Percentiles rank a stretch among this genome's conserved stretches.
phyloP scores from a whole-genome alignment of 2,888 invertebrate species.

The Cyclophora punctaria region DNA sequence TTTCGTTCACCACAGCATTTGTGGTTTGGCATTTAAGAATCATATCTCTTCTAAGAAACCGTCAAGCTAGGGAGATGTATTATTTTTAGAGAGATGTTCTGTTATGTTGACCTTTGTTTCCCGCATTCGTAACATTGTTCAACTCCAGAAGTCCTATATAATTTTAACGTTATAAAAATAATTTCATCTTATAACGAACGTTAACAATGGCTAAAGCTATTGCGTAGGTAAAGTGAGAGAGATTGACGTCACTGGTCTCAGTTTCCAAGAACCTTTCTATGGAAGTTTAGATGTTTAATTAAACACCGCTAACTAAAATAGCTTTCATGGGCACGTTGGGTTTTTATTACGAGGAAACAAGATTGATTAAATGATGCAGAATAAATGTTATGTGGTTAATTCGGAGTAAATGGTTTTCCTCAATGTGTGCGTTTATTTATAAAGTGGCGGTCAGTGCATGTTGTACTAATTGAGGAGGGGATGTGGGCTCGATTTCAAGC shows the following conservation, averaged over 20 bases:
- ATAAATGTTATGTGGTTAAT: neutral
- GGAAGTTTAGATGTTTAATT: slow-evolving; percentile 32
- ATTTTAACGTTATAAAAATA: no score
- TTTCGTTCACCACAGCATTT: no score
- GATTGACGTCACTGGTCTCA: slow-evolving; percentile 54
- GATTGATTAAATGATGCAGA: neutral
- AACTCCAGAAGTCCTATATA: no score
- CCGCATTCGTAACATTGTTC: no score
- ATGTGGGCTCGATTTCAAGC: slow-evolving; percentile 35
- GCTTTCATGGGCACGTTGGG: slow-evolving; percentile 19
- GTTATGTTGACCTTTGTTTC: no score
- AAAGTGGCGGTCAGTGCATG: slow-evolving; percentile 26
- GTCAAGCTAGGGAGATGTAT: no score
- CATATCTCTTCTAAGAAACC: no score
- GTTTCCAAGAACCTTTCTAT: slow-evolving; percentile 43
- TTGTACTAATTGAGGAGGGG: slow-evolving; percentile 33
- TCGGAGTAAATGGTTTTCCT: slow-evolving; percentile 6
- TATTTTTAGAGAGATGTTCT: no score
- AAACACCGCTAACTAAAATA: slow-evolving; percentile 38
- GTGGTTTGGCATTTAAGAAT: no score
- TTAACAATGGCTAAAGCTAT: neutral
- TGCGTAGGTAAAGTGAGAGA: slow-evolving; percentile 11
- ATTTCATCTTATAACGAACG: neutral
- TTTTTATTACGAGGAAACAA: slow-evolving; percentile 6
- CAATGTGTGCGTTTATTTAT: slow-evolving; percentile 19